Conservation (phyloP, 2,888 invertebrate species). For the Cheiracanthium punctorium region DNA sequence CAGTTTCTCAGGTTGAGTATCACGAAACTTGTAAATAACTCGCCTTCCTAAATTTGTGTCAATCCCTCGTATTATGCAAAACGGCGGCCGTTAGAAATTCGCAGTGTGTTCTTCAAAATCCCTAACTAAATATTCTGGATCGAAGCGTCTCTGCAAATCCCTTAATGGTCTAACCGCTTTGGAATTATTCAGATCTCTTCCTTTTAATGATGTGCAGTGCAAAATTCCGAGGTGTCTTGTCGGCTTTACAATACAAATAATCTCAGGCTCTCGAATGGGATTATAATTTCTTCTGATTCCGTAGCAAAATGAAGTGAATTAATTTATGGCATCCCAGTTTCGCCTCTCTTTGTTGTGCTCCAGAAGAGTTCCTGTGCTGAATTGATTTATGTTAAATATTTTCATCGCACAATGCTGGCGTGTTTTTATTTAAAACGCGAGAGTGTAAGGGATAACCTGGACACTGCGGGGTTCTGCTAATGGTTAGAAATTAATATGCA, state of each 20-base stretch:
- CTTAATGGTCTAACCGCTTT: constrained; percentile 55
- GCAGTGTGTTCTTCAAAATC: constrained; percentile 49
- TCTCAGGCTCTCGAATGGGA: not conserved
- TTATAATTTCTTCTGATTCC: not conserved
- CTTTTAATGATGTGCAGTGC: constrained; percentile 46
- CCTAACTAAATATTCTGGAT: constrained; percentile 64
- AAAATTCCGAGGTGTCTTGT: constrained; percentile 16
- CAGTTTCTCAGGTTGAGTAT: too few species aligned
- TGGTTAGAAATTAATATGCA: not conserved
- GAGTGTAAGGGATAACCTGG: not conserved
- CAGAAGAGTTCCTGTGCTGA: not conserved
- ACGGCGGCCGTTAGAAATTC: constrained; percentile 46
- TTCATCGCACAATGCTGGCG: not conserved
- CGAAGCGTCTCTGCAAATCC: constrained; percentile 52
- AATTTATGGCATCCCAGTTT: constrained; percentile 1
- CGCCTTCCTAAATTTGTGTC: not conserved
- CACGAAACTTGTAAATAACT: not conserved
- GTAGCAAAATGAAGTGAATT: not conserved
- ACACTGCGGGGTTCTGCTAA: not conserved
- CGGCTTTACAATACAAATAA: constrained; percentile 12
- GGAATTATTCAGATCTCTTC: constrained; percentile 61
- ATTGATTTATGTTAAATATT: constrained; percentile 8
- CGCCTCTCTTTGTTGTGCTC: not conserved
- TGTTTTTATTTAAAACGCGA: not conserved
- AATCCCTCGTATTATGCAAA: constrained; percentile 27